Base-by-base conservation (phyloP, 2,888 invertebrate species). In the Tiliacea aurago region DNA sequence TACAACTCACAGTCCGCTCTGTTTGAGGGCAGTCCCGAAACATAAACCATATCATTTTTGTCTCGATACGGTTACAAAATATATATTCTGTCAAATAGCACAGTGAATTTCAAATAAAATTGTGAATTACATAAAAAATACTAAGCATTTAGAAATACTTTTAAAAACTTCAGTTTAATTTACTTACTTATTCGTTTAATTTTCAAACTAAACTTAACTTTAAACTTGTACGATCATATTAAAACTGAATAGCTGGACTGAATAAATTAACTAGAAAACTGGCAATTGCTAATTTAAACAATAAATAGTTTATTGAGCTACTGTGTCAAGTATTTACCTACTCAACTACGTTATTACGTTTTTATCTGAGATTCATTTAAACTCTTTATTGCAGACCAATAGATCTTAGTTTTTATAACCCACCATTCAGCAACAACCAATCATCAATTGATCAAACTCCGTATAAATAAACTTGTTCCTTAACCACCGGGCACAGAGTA, bases 381-480 rank as follows among this genome's bases (percentile, higher is more conserved):
- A 4, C 33, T 33, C 15, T 37, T 37, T 41, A 33, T 33, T 20
- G 4, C 2, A 51, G 4, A 49, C 41, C 20, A 37, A 61, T 59
- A 65, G 5, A 33, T 47, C 9, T 55, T 10, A 28, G 41, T 47
- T 66, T 43, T 45, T 53, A 47, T 18, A 28, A 61, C 10, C 9
- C 10, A 53, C 9, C n/a, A 45, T 51, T 76, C 13, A 41, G 1
- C 6, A 62, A 15, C 47, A 62, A 41, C 51, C 56, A 73, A 65
- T 51, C 28, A 41, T 41, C 20, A 69, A 68, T 2, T 18, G 13
- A 58, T 10, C 43, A 55, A 64, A 47, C 23, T 51, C 45, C 23
- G 11, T n/a, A 20, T 7, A 56, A 37, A 77, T 45, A 65, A 56
- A 66, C 67, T 59, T 23, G 37, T 55, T 55, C 68, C 15, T 55